These are phyloP conservation scores for Tamias sibiricus DNA, from an alignment of 2,113 vertebrate genomes.

Conservation along the genomic window DNA sequence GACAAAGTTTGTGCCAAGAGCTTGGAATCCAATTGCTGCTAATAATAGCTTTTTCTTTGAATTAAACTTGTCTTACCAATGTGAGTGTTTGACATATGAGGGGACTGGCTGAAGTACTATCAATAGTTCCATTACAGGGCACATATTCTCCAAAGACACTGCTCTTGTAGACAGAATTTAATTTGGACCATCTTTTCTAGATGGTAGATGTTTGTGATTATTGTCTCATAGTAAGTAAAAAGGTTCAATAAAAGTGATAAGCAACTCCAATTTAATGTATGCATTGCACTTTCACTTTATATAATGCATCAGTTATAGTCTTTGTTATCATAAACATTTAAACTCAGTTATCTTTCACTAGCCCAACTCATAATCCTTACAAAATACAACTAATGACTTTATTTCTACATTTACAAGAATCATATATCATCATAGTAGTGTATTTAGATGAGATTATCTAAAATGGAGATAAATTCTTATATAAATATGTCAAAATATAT, in stretches of 20 bases:
- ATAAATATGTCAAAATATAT: constrained; percentile 52
- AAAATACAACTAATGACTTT: neutral
- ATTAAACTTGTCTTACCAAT: constrained; percentile 51
- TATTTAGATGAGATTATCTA: neutral
- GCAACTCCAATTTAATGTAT: constrained; percentile 22
- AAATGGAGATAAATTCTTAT: constrained; percentile 25
- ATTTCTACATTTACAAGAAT: constrained; percentile 39
- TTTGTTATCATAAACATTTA: neutral
- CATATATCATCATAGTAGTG: neutral
- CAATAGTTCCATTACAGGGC: constrained; percentile 58
- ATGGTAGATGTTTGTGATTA: neutral
- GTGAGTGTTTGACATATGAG: constrained; percentile 66
- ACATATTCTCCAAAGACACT: constrained; percentile 57
- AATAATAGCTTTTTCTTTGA: constrained; percentile 66
- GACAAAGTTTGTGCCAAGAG: constrained; percentile 64
- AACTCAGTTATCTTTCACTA: neutral
- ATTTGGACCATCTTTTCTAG: constrained; percentile 16
- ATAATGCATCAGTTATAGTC: neutral
- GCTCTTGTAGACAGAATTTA: constrained; percentile 57
- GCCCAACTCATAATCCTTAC: neutral
- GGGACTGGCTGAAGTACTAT: neutral
- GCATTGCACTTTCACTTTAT: neutral
- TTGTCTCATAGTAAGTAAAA: constrained; percentile 16
- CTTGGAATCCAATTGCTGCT: constrained; percentile 56
- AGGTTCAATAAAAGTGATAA: neutral